Base-by-base conservation (phyloP, 2,888 invertebrate species). In the Hemicrepidius hirtus region DNA sequence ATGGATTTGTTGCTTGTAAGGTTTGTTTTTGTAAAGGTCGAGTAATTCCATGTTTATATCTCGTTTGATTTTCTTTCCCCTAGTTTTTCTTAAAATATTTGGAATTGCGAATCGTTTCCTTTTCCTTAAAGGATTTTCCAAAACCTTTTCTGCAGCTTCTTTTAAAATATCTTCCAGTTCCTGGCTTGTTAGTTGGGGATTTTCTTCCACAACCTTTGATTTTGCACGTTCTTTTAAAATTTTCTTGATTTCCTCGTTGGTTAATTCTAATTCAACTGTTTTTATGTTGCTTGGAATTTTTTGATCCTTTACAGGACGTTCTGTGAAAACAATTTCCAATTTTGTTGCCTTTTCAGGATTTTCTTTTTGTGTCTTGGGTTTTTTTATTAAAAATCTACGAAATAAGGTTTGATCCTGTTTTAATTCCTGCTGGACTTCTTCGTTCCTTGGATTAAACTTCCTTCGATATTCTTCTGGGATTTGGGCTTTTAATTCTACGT, bases 31-130 rank as follows among this genome's bases (percentile, higher is more conserved):
- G n/a, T n/a, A n/a, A n/a, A 76, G 66, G 28, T 82, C 81, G 10
- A 85, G 72, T 55, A 84, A 57, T 13, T 82, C 81, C 80, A 84
- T 80, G 67, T 84, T 85, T 37, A 85, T 84, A 44, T 81, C 82
- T 28, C 84, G 78, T 66, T 72, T 82, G 6, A 10, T 50, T 50
- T 21, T 63, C n/a, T 20, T 60, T 40, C 13, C 57, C 40, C n/a
- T 71, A 16, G 12, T 73, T 71, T 50, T 57, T 69, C 49, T 63
- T 63, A 9, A 44, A 37, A 18, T 10, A 10, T 20, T 28, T 32
- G 13, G 6, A 28, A 4, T 2, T 1, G 32, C 37, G 37, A 37
- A 37, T 37, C 37, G 9, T 5, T 57, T 57, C 32, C 9, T 35
- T 35, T 50, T 62, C 9, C 18, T 20, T 16, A 37, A 37, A 0